A percentile compares a stretch with the other conserved stretches of the same genome.
These are phyloP conservation scores for Caerostris darwini DNA, from an alignment of 1,140 invertebrate species.

Conservation along the genomic window DNA sequence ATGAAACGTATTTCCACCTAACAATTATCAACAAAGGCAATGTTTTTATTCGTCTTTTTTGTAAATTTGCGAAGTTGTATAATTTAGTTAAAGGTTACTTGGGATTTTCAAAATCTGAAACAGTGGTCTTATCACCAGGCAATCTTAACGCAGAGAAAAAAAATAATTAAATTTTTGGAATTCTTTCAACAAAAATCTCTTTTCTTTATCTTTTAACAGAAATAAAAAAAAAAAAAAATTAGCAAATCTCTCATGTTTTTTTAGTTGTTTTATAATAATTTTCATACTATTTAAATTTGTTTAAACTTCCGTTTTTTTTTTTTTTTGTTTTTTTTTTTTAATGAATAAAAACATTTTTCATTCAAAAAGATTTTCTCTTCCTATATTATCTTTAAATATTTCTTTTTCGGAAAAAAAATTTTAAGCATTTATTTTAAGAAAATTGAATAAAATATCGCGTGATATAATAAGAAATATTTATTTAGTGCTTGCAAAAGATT, in stretches of 20 bases:
- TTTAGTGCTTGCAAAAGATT: neutral
- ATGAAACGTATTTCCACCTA: neutral
- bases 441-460: neutral
- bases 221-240: neutral
- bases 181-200: neutral
- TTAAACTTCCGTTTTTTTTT: neutral
- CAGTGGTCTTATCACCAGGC: neutral
- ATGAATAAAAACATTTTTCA: neutral
- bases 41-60: neutral
- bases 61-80: neutral
- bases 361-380: neutral
- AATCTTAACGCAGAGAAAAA: neutral
- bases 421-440: neutral
- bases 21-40: slow-evolving; percentile 1
- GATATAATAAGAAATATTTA: neutral
- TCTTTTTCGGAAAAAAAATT: neutral
- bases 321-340: no score
- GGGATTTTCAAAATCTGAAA: neutral
- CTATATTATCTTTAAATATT: neutral
- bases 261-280: neutral
- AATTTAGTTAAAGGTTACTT: neutral
- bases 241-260: neutral
- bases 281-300: neutral
- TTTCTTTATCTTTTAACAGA: neutral
- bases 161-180: slow-evolving; percentile 1